Base-by-base conservation (phyloP, 2,888 invertebrate genomes). In the Folsomia manolachei region DNA sequence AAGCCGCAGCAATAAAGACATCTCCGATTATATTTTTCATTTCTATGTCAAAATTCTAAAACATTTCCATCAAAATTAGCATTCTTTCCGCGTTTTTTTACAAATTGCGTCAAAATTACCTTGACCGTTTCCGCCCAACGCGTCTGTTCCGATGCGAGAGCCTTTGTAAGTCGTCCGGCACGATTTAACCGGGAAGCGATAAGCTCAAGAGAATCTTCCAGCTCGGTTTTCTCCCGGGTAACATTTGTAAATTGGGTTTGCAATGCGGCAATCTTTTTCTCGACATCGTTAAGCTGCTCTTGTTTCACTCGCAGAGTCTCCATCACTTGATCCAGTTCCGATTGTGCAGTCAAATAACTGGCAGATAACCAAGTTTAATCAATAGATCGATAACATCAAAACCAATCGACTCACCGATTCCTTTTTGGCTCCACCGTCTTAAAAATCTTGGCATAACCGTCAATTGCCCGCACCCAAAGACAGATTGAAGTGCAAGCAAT, bases 401-500 rank as follows among this genome's bases (percentile, higher is more conserved):
- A 65, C 53, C 27, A 84, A 85, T 86, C 84, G 91, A 67, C 9
- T 51, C 21, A 67, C 91, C 88, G 89, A 75, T 90, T 86, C 70
- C 92, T 89, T 84, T 96, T 96, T 0, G 95, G 95, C 82, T 94
- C 93, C 1, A 96, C 95, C 7, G 93, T 88, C 83, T 89, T 88
- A 84, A 90, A 94, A 0, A 95, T 91, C 84, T 91, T 92, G 0
- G 94, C 90, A 82, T 95, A 96, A 82, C 90, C 90, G 81, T 95
- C 93, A 78, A 96, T 91, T 0, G 96, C 95, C 82, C 91, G 88
- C 7, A 95, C 95, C 96, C 96, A 96, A 83, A 95, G 88, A 80
- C 95, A 94, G 85, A 96, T 90, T 9, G 94, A 95, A 80, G 90
- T 91, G 82, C 95, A 94, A 0, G 94, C 95, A 88, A 92, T 89